phyloP scores from a whole-genome alignment of 2,113 vertebrate genomes.

The Zootoca vivipara region DNA sequence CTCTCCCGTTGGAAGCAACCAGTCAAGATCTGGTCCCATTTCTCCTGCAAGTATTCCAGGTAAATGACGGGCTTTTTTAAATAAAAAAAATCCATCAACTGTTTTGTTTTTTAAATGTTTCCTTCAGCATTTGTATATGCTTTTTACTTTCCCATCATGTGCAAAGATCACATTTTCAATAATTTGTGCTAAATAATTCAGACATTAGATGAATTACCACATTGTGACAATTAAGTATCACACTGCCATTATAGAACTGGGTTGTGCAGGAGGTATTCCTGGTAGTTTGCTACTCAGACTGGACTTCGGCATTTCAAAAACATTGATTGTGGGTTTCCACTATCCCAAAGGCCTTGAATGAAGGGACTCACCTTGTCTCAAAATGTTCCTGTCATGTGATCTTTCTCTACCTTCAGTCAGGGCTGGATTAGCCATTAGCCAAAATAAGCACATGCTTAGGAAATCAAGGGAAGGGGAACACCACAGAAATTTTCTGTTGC shows the following conservation, averaged over 20 bases:
- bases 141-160: not conserved
- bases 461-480: too few species aligned
- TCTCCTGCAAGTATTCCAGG: slow-evolving; percentile 90
- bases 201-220: not conserved
- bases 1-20: slow-evolving; percentile 92
- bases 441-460: too few species aligned
- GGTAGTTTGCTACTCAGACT: not conserved
- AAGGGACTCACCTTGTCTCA: not conserved
- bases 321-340: not conserved
- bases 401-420: slow-evolving; percentile 36
- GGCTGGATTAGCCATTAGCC: too few species aligned
- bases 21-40: slow-evolving; percentile 93
- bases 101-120: not conserved
- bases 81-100: not conserved
- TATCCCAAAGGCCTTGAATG: not conserved
- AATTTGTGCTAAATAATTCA: not conserved
- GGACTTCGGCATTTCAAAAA: not conserved
- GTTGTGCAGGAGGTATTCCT: not conserved
- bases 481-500: too few species aligned
- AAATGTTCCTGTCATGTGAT: slow-evolving; percentile 3
- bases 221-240: not conserved
- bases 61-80: slow-evolving; percentile 64
- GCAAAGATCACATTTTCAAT: slow-evolving; percentile 8
- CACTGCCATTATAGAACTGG: not conserved
- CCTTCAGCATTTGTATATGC: not conserved